These are phyloP conservation scores for Dicrurus megarhynchus DNA, from an alignment of 2,113 vertebrate genomes.

Conservation along the genomic window DNA sequence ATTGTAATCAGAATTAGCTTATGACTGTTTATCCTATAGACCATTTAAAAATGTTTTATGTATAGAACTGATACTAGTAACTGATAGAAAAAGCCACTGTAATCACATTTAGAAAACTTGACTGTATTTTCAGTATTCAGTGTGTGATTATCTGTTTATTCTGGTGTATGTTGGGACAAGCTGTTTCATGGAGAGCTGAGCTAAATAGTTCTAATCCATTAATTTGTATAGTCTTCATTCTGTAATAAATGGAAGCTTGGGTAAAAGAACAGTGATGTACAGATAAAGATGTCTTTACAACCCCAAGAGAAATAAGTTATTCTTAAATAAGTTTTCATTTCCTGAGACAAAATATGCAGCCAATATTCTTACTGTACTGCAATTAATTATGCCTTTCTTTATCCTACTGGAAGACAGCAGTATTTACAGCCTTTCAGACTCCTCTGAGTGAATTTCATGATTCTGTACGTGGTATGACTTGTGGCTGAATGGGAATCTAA, in stretches of 20 bases:
- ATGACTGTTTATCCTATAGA: constrained; percentile 66
- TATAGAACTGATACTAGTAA: constrained; percentile 35
- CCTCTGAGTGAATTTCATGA: neutral
- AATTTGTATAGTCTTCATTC: neutral
- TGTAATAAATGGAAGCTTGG: neutral
- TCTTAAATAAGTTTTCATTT: constrained; percentile 30
- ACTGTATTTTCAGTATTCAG: neutral
- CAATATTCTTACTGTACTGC: neutral
- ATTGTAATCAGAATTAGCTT: constrained; percentile 73
- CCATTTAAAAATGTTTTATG: constrained; percentile 23
- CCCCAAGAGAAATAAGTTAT: constrained; percentile 13
- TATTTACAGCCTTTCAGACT: neutral
- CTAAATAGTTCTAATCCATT: neutral
- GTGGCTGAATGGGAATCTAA: neutral
- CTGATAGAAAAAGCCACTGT: neutral
- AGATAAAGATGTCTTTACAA: constrained; percentile 33
- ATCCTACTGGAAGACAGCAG: neutral
- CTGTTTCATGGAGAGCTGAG: neutral
- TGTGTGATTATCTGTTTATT: neutral
- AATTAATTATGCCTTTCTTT: constrained; percentile 12
- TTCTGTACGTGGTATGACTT: neutral
- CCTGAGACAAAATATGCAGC: neutral
- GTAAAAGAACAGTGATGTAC: neutral
- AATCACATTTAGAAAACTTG: neutral
- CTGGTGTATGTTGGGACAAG: neutral